Base-by-base conservation (phyloP, 2,797 vertebrate genomes). In the Discoglossus pictus region DNA sequence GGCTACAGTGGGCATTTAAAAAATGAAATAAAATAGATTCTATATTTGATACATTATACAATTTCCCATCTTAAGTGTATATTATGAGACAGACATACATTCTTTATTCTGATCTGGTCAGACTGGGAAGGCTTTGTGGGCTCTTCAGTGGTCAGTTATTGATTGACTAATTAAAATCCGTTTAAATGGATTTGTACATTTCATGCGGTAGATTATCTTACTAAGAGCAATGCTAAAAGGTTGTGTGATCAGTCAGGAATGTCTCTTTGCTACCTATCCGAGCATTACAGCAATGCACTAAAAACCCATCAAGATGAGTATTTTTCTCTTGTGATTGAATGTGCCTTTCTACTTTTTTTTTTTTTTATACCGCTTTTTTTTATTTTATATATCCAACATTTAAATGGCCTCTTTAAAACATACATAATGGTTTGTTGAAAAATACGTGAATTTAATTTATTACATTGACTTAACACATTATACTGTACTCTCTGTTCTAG, bases 161-260 rank as follows among this genome's bases (percentile, higher is more conserved):
- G 86, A 90, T 89, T 83, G 69, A 81, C 86, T 89, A 88, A 88
- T 90, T 89, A 87, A 87, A 89, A 88, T 88, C 83, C 85, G 88
- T 89, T 86, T 86, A 85, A 87, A 89, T 88, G 81, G 83, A 87
- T 87, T 86, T 87, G 76, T 85, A 83, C 84, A 74, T 82, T 79
- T 85, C 75, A 81, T 85, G 75, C 86, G 83, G 82, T 81, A 84
- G 83, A 84, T 89, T 83, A 86, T 84, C 80, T 85, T 85, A 85
- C 85, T 89, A 80, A 53, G 78, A 80, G 73, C 76, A 78, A 76
- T 68, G 42, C 71, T 79, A 78, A 63, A 83, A 74, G 75, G 75
- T 73, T 67, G 58, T 70, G 38, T 75, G 79, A 75, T 82, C 76
- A 74, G 78, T 65, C 73, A 85, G 78, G 81, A 88, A 86, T 85